Evolutionary conservation across 2,797 vertebrate species (phyloP).

Genomic region (Epinephelus awoara): DNA sequence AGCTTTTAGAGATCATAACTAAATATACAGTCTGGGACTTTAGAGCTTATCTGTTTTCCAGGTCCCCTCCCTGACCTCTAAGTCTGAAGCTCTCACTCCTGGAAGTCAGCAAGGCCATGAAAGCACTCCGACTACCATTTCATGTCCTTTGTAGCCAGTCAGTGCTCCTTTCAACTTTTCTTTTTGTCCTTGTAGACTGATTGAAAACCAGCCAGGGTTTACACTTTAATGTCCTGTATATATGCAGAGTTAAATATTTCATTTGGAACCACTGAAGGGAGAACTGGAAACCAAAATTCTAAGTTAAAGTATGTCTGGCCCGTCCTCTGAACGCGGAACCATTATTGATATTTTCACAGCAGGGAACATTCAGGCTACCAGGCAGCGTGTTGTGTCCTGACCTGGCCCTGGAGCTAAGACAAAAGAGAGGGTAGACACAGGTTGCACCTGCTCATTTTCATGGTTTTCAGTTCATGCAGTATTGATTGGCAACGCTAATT

Average conservation of each 20-base stretch:
- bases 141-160: conserved; percentile 21
- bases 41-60: background rate
- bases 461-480: conserved; percentile 3
- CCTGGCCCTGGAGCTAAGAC: background rate
- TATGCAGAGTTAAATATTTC: conserved; percentile 76
- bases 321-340: conserved; percentile 15
- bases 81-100: background rate
- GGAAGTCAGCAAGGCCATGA: conserved; percentile 8
- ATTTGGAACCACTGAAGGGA: conserved; percentile 52
- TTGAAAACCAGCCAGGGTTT: conserved; percentile 59
- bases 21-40: background rate
- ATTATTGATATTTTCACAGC: conserved; percentile 36
- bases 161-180: conserved; percentile 1
- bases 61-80: background rate
- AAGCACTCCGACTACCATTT: background rate
- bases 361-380: background rate
- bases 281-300: conserved; percentile 45
- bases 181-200: conserved; percentile 53
- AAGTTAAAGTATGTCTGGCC: background rate
- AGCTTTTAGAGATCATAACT: conserved; percentile 12
- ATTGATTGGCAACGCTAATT: conserved; percentile 6
- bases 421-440: background rate
- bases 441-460: background rate
- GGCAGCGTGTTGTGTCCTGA: background rate
- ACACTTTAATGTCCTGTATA: conserved; percentile 73